These are phyloP conservation scores for Chaetodon trifascialis DNA, from an alignment of 2,113 vertebrate species.

Conservation along the genomic window DNA sequence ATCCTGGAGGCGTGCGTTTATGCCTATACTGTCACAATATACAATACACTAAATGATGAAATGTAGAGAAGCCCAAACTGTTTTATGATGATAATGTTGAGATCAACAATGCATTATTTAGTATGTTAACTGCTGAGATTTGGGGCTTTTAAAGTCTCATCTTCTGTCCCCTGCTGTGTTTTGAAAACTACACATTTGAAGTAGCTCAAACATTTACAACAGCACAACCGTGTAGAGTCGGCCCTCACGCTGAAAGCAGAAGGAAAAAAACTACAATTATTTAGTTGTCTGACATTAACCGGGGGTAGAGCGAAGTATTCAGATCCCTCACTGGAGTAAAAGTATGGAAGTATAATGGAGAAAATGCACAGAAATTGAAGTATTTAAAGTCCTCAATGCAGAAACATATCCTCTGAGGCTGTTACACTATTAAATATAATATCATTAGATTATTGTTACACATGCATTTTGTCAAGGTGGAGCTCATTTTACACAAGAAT, in stretches of 20 bases:
- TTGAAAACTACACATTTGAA: slow-evolving; percentile 16
- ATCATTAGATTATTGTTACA: too few relatives aligned
- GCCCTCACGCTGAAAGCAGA: not conserved
- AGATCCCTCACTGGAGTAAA: too few relatives aligned
- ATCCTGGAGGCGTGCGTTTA: slow-evolving; percentile 49
- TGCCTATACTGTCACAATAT: slow-evolving; percentile 40
- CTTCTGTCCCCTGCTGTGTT: slow-evolving; percentile 19
- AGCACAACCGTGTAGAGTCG: not conserved
- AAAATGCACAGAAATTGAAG: too few relatives aligned
- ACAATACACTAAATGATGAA: slow-evolving; percentile 32
- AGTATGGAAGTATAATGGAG: too few relatives aligned
- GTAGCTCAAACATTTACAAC: not conserved
- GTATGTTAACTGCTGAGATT: slow-evolving; percentile 13
- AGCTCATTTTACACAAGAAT: too few relatives aligned
- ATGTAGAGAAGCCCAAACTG: not conserved
- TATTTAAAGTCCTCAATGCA: too few relatives aligned
- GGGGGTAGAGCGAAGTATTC: too few relatives aligned
- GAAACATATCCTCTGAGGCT: too few relatives aligned
- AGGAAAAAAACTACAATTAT: not conserved
- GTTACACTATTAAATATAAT: too few relatives aligned
- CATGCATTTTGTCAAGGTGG: too few relatives aligned
- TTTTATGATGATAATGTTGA: slow-evolving; percentile 5
- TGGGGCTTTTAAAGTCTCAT: slow-evolving; percentile 33
- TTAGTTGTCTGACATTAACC: not conserved
- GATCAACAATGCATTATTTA: slow-evolving; percentile 46